phyloP scores from a whole-genome alignment of 2,888 invertebrate genomes.

The Oscheius myriophilus region DNA sequence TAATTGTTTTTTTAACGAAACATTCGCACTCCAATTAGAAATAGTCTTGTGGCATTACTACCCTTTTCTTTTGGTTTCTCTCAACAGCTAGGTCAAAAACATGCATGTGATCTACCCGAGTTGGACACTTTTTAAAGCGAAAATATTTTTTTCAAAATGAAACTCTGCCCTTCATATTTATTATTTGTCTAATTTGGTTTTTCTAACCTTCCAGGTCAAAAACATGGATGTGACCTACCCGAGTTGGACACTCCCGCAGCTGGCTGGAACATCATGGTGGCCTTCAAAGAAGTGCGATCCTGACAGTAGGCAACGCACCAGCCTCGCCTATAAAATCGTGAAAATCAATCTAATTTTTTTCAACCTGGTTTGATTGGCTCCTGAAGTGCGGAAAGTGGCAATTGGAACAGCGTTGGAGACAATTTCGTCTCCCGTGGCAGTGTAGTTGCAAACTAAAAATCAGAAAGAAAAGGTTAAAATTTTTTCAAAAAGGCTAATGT shows the following conservation, averaged over 20 bases:
- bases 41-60: too few species aligned
- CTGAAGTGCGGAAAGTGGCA: conserved; percentile 41
- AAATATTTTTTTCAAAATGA: too few species aligned
- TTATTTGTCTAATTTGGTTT: too few species aligned
- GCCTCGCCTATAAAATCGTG: conserved; percentile 31
- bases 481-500: too few species aligned
- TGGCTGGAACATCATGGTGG: conserved; percentile 39
- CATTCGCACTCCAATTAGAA: too few species aligned
- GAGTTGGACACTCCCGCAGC: conserved; percentile 25
- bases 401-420: conserved; percentile 48
- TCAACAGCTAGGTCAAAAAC: too few species aligned
- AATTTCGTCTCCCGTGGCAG: conserved; percentile 44
- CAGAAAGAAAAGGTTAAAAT: not conserved
- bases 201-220: too few species aligned
- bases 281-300: conserved; percentile 45
- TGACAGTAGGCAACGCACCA: conserved; percentile 51
- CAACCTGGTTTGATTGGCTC: conserved; percentile 40
- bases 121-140: too few species aligned
- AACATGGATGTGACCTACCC: not conserved
- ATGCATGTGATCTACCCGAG: too few species aligned
- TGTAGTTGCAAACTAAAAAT: conserved; percentile 39
- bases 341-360: not conserved
- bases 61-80: too few species aligned
- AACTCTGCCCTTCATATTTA: too few species aligned
- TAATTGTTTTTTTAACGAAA: too few species aligned